Conservation (phyloP, 2,888 invertebrate genomes). For the Monopis laevigella region DNA sequence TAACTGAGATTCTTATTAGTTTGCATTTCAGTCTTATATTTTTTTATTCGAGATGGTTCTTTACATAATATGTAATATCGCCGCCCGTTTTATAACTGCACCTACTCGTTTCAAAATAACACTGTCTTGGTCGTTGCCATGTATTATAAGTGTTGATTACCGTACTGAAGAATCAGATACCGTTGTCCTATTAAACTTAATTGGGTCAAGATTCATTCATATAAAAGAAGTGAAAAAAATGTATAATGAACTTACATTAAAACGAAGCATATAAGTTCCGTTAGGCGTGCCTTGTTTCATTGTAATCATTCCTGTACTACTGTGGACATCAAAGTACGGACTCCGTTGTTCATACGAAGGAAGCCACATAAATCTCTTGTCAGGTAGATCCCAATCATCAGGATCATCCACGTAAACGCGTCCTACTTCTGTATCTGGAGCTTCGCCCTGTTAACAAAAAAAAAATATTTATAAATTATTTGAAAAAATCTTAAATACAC, state of each 20-base stretch:
- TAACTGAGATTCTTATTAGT: no score
- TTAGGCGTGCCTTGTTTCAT: slow-evolving; percentile 81
- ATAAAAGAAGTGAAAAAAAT: neutral
- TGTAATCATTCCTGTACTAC: slow-evolving; percentile 86
- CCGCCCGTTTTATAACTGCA: no score
- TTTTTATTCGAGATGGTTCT: no score
- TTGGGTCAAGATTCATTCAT: neutral
- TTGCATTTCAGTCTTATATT: no score
- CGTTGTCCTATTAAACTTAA: no score
- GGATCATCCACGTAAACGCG: slow-evolving; percentile 92
- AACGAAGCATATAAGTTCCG: slow-evolving; percentile 79
- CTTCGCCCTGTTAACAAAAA: slow-evolving; percentile 67
- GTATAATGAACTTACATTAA: slow-evolving; percentile 60
- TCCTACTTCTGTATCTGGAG: slow-evolving; percentile 86
- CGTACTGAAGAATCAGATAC: no score
- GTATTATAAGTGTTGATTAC: no score
- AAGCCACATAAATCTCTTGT: slow-evolving; percentile 86
- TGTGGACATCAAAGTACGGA: slow-evolving; percentile 77
- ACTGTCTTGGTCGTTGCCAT: no score
- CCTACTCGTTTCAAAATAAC: slow-evolving; percentile 12
- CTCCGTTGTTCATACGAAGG: slow-evolving; percentile 57
- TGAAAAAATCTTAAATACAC: no score
- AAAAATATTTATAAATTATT: no score
- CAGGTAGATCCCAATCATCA: slow-evolving; percentile 96
- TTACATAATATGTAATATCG: no score